These are phyloP conservation scores for Nomada ferruginata DNA, from an alignment of 2,888 invertebrate genomes.

Conservation along the genomic window DNA sequence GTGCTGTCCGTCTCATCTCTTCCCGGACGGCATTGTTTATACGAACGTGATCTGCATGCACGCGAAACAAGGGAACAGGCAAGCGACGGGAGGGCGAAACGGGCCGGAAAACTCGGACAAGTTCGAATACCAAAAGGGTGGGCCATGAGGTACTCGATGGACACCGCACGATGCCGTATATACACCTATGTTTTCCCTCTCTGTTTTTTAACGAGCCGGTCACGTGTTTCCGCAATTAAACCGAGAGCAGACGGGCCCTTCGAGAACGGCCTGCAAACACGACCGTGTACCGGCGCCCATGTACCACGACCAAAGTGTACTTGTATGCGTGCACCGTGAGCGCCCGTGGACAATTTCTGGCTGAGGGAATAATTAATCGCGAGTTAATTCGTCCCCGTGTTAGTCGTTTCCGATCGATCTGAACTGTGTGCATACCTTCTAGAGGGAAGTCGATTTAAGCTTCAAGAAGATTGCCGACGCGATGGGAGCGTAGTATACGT, in stretches of 20 bases:
- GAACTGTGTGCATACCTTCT: neutral
- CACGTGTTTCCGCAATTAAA: slow-evolving; percentile 76
- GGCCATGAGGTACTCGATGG: slow-evolving; percentile 31
- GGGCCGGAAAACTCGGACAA: neutral
- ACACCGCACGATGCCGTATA: slow-evolving; percentile 13
- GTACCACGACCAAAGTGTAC: neutral
- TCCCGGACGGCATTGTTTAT: slow-evolving; percentile 59
- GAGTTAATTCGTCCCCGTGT: slow-evolving; percentile 61
- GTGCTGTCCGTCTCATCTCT: slow-evolving; percentile 24
- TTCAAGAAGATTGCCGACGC: too few species aligned
- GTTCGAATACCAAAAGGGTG: slow-evolving; percentile 4
- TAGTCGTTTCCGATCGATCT: neutral
- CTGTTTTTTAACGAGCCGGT: slow-evolving; percentile 64
- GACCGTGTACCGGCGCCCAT: slow-evolving; percentile 36
- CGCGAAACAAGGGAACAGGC: slow-evolving; percentile 23
- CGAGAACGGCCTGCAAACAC: slow-evolving; percentile 66
- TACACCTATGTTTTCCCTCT: slow-evolving; percentile 24
- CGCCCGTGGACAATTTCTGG: slow-evolving; percentile 45
- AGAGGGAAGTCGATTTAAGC: too few species aligned
- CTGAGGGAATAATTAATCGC: slow-evolving; percentile 68
- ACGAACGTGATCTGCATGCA: slow-evolving; percentile 44
- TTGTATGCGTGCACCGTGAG: slow-evolving; percentile 44
- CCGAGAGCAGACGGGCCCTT: slow-evolving; percentile 60
- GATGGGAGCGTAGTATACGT: neutral
- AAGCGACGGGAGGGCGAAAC: neutral